These are phyloP conservation scores for Anarrhichthys ocellatus DNA, from an alignment of 2,113 vertebrate genomes.

Conservation along the genomic window DNA sequence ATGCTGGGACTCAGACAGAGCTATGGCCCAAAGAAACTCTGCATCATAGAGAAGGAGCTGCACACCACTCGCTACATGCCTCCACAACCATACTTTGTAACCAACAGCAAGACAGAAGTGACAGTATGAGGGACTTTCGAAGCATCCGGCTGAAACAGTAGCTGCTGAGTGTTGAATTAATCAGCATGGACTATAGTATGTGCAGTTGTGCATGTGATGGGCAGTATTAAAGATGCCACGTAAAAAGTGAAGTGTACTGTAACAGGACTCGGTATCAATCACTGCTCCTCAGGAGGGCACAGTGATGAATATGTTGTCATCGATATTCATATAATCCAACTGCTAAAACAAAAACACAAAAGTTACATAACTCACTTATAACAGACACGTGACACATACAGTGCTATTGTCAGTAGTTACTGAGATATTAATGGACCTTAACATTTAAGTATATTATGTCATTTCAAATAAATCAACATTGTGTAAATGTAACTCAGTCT, in stretches of 20 bases:
- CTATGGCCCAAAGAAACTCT: slow-evolving; percentile 88
- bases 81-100: slow-evolving; percentile 96
- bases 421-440: slow-evolving; percentile 28
- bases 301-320: slow-evolving; percentile 41
- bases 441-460: slow-evolving; percentile 15
- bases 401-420: slow-evolving; percentile 34
- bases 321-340: slow-evolving; percentile 54
- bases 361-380: slow-evolving; percentile 37
- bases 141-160: slow-evolving; percentile 10
- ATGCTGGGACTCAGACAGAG: slow-evolving; percentile 87
- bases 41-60: slow-evolving; percentile 87
- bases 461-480: slow-evolving; percentile 29
- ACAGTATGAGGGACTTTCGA: slow-evolving; percentile 86
- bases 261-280: slow-evolving; percentile 16
- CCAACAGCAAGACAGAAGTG: slow-evolving; percentile 99
- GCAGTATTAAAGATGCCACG: slow-evolving; percentile 23
- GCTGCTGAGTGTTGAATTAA: slow-evolving; percentile 26
- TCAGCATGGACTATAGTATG: slow-evolving; percentile 40
- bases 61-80: slow-evolving; percentile 89
- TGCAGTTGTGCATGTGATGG: slow-evolving; percentile 47
- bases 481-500: neutral
- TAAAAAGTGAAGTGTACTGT: slow-evolving; percentile 9
- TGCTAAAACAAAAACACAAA: slow-evolving; percentile 30
- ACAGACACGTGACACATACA: slow-evolving; percentile 27
- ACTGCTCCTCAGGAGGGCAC: slow-evolving; percentile 12